Conservation (phyloP, 2,797 vertebrate genomes). For the Argya squamiceps region DNA sequence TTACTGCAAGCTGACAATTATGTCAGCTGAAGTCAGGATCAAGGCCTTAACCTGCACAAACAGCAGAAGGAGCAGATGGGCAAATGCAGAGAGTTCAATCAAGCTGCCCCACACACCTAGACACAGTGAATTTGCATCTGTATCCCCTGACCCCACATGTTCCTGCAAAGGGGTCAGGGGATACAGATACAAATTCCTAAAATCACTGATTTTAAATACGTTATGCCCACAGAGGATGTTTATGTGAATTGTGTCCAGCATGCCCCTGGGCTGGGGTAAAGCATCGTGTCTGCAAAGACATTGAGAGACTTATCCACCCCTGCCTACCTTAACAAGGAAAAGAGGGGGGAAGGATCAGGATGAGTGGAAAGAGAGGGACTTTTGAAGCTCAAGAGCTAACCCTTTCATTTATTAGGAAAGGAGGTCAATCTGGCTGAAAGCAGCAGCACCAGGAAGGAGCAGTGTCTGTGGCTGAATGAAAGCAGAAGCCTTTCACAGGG, state of each 20-base stretch:
- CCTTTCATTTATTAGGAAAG: neutral
- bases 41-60: neutral
- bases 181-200: neutral
- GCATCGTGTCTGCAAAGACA: fast-evolving
- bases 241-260: neutral
- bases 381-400: neutral
- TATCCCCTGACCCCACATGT: fast-evolving
- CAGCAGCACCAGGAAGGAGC: neutral
- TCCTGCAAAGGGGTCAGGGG: neutral
- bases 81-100: neutral
- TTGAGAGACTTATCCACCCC: neutral
- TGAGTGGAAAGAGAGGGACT: neutral
- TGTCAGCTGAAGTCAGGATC: neutral
- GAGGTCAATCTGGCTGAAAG: neutral
- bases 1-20: neutral
- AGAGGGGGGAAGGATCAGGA: neutral
- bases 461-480: neutral
- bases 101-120: neutral
- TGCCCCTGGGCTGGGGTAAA: neutral
- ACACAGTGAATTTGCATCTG: neutral
- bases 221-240: neutral
- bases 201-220: neutral
- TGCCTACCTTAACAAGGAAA: neutral
- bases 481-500: neutral
- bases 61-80: neutral